Conservation (phyloP, 1,140 invertebrate genomes). For the Drosophila lacertosa region DNA sequence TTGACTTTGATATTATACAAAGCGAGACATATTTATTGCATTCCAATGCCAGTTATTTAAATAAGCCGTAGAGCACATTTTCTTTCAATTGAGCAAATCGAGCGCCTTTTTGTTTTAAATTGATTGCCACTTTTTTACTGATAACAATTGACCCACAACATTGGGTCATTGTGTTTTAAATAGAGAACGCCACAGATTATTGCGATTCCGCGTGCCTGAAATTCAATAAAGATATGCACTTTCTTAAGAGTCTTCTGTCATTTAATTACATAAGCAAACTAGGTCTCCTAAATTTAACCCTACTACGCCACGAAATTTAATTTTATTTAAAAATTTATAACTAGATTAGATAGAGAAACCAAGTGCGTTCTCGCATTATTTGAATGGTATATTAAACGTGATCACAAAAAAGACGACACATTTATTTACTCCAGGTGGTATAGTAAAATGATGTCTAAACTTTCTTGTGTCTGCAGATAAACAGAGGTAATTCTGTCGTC, state of each 20-base stretch:
- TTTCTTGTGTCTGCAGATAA: too few species aligned
- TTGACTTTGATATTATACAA: not conserved
- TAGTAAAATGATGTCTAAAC: too few species aligned
- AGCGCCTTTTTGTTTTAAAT: slow-evolving; percentile 23
- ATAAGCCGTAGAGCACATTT: not conserved
- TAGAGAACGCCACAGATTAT: slow-evolving; percentile 5
- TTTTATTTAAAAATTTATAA: not conserved
- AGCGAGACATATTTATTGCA: not conserved
- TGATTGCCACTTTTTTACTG: slow-evolving; percentile 36
- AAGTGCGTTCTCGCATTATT: not conserved
- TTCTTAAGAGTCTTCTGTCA: not conserved
- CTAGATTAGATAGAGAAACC: not conserved
- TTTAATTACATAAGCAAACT: not conserved
- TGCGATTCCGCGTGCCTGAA: slow-evolving; percentile 8
- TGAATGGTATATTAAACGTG: not conserved
- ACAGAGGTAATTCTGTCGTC: not conserved
- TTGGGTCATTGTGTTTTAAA: slow-evolving; percentile 38
- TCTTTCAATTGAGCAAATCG: slow-evolving; percentile 41
- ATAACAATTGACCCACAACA: slow-evolving; percentile 66
- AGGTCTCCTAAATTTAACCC: not conserved
- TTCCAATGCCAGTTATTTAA: slow-evolving; percentile 8
- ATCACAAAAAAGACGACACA: not conserved
- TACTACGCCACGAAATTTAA: too few species aligned
- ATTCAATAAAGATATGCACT: slow-evolving; percentile 18
- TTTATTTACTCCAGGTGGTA: not conserved